Base-by-base conservation (phyloP, 2,888 invertebrate species). In the Taenaris catops region DNA sequence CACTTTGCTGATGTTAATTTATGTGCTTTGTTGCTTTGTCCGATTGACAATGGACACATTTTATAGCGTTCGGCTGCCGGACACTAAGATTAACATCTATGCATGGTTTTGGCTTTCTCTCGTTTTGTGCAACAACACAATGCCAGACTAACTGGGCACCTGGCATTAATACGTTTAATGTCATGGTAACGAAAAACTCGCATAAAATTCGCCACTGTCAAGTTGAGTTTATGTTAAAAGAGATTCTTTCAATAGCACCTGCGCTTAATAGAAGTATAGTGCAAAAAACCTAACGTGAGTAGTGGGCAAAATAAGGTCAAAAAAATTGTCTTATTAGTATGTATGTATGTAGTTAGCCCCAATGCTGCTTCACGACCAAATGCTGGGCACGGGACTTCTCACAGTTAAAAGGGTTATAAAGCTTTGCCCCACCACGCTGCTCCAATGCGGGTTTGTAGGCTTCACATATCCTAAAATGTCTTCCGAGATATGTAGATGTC, bases 1-100 rank as follows among this genome's bases (percentile, higher is more conserved):
- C 83, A 83, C 81, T 79, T 73, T 71, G 78, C 81, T 74, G 67
- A 71, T 71, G 75, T 76, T 84, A 84, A 86, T 86, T 86, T 86
- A 84, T 84, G 84, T 84, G 67, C 73, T 83, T 83, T 84, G 84
- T 80, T 56, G 70, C 67, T 59, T 83, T 84, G 80, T 84, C 60
- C 70, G 53, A 43, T 48, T 31, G 42, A 79, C 78, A 79, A 79
- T 67, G 43, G 65, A 32, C 51, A 47, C 67, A 75, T 79, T 84
- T 84, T 84, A 81, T 79, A 79, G 71, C 62, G 51, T 67, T 73
- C 66, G 63, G 68, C 74, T 79, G 81, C 84, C 67, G 84, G 83
- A 80, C 84, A 76, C 78, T 73, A 76, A 83, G 84, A 84, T 84
- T 81, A 84, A 73, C 74, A 80, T 84, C 83, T 66, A 76, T 60